Percentiles rank a stretch among this genome's conserved stretches.
Conservation (phyloP, 2,113 vertebrate genomes). For the Oryzias javanicus region DNA sequence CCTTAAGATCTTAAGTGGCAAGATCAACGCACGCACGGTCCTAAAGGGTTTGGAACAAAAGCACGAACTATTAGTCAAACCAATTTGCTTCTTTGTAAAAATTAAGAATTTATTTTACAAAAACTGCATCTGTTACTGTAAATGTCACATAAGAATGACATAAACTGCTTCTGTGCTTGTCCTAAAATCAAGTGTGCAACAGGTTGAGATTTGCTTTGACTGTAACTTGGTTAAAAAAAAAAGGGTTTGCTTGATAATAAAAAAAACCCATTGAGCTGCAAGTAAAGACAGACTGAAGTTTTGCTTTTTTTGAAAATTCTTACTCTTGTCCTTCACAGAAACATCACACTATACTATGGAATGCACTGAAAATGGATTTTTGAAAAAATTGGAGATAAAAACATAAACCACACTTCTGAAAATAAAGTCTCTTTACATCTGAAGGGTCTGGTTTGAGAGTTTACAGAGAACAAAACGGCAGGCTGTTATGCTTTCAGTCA, state of each 20-base stretch:
- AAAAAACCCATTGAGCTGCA: constrained; percentile 74
- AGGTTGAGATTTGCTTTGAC: constrained; percentile 83
- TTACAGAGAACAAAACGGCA: constrained; percentile 29
- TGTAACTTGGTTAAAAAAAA: constrained; percentile 77
- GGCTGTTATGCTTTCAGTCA: constrained; percentile 29
- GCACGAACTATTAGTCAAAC: constrained; percentile 40
- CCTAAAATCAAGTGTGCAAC: constrained; percentile 33
- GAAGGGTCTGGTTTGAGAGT: constrained; percentile 31
- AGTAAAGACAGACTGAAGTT: constrained; percentile 78
- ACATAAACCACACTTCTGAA: constrained; percentile 32
- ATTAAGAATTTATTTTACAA: constrained; percentile 52
- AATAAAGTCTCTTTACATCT: not conserved
- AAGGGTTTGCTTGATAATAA: constrained; percentile 57
- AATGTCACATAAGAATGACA: constrained; percentile 63
- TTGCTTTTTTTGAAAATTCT: constrained; percentile 72
- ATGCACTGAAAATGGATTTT: constrained; percentile 39
- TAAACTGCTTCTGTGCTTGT: constrained; percentile 33
- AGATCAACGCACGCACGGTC: no score
- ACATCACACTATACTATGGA: constrained; percentile 52
- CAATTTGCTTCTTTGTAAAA: constrained; percentile 38
- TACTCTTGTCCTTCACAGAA: constrained; percentile 85
- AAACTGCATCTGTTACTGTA: constrained; percentile 64
- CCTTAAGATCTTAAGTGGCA: no score
- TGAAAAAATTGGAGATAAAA: constrained; percentile 19
- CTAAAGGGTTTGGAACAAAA: constrained; percentile 27